Base-by-base conservation (phyloP, 2,113 vertebrate genomes). In the Camelus dromedarius region DNA sequence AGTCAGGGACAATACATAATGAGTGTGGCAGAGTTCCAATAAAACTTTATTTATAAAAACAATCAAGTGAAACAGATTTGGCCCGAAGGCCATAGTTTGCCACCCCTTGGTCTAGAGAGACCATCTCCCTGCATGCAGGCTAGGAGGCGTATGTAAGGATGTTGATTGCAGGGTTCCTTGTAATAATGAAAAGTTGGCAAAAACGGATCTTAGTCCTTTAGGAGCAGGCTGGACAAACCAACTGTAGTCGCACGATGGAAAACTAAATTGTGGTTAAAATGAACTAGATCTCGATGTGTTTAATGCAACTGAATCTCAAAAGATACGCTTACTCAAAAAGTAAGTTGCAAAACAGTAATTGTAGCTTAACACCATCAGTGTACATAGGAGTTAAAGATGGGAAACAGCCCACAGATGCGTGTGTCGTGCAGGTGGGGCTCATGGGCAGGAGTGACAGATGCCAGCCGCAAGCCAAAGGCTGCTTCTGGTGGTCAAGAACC, bases 351-450 rank as follows among this genome's bases (percentile, higher is more conserved):
- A 35, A 56, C 32, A 9, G 48, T 24, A 42, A 32, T 42, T 28
- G 3, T 4, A 32, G 69, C 52, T 4, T 7, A 9, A 24, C 30
- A 9, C 24, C 4, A 8, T 5, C 38, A 18, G 22, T 62, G 20
- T 48, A 0, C 38, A 1, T 28, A 28, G 22, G 6, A 19, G 48
- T 66, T 66, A 19, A 19, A 26, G 38, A 0, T n/a, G 28, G 50
- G 6, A 28, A 6, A 16, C 35, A 8, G 67, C 2, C 14, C 26
- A 48, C 10, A 42, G 32, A 2, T 52, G 0, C 4, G 0, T 0
- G 4, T 26, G 48, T 15, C 10, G 1, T 32, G 30, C 26, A 2
- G 10, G 24, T 24, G 14, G 22, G 67, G 80, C 35, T 50, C 35
- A 1, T 6, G 70, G 50, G 24, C 58, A 22, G 50, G 26, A 19